Percentiles rank a stretch among this genome's conserved stretches.
phyloP scores from a whole-genome alignment of 1,140 invertebrate species.

The Heliconius eleuchia region DNA sequence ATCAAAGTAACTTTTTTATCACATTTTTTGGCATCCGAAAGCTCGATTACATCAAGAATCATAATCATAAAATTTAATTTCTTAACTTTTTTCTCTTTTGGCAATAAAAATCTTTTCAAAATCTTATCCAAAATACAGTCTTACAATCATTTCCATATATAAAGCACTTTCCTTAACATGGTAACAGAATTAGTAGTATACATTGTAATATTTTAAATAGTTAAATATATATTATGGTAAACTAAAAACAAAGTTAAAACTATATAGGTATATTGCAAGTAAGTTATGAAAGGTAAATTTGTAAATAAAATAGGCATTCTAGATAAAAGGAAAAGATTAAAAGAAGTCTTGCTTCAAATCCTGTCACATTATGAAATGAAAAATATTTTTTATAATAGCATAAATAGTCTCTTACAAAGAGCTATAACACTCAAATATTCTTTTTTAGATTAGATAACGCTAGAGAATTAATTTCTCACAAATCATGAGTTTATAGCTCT shows the following conservation, averaged over 20 bases:
- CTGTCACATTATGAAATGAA: not conserved
- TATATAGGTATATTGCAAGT: not conserved
- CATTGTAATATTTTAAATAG: not conserved
- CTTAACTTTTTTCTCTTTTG: not conserved
- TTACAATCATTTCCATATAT: conserved; percentile 34
- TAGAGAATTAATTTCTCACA: not conserved
- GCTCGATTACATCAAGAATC: conserved; percentile 20
- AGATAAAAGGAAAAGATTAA: not conserved
- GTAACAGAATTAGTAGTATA: not conserved
- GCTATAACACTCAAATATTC: not conserved
- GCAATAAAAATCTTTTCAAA: not conserved
- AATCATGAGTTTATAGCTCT: not conserved
- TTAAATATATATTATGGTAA: not conserved
- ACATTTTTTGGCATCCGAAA: conserved; percentile 33
- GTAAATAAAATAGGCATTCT: not conserved
- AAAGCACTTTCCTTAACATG: conserved; percentile 11
- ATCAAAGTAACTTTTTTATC: conserved; percentile 20
- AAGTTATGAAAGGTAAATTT: not conserved
- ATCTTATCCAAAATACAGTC: conserved; percentile 37
- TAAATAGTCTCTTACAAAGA: not conserved
- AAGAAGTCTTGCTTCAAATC: not conserved
- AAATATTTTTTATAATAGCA: not conserved
- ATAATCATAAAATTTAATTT: conserved; percentile 16
- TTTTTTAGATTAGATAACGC: not conserved
- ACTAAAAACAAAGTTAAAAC: not conserved